Percentiles rank a stretch among this genome's conserved stretches.
Conservation (phyloP, 1,140 invertebrate species). For the Trichomalopsis sarcophagae region DNA sequence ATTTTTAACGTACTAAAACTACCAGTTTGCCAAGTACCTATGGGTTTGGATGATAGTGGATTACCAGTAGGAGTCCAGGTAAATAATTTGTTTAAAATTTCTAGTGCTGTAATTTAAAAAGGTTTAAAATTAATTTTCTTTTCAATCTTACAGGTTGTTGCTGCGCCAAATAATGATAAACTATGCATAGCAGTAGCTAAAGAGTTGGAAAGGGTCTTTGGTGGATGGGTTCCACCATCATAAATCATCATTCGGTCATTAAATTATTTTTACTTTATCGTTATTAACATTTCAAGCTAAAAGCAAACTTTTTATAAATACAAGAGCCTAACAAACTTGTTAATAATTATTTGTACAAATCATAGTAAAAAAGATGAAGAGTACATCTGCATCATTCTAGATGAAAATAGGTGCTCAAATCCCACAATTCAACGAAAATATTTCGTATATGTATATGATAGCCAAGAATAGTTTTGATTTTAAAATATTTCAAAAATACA, state of each 20-base stretch:
- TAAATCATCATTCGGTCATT: constrained; percentile 34
- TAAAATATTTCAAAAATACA: no score
- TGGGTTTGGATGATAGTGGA: constrained; percentile 68
- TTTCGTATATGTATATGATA: no score
- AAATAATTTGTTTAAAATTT: constrained; percentile 43
- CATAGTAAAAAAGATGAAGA: no score
- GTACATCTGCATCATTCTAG: no score
- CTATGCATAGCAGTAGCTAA: constrained; percentile 88
- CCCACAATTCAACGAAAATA: no score
- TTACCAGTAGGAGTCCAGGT: constrained; percentile 71
- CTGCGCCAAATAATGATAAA: constrained; percentile 85
- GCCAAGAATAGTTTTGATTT: no score
- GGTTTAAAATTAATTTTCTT: background rate
- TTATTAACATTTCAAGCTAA: no score
- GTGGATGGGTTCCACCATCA: constrained; percentile 87
- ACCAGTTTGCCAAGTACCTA: constrained; percentile 86
- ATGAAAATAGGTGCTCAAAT: no score
- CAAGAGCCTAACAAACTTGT: no score
- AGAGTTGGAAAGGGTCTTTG: constrained; percentile 88
- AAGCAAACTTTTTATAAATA: background rate
- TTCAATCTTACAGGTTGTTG: constrained; percentile 78
- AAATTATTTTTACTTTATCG: background rate
- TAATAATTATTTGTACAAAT: no score
- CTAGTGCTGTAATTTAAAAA: constrained; percentile 7
- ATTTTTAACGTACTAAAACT: constrained; percentile 91